Percentiles rank a stretch among this genome's conserved stretches.
Evolutionary conservation across 2,797 vertebrate genomes (phyloP).

Genomic region (Lepilemur septentrionalis): DNA sequence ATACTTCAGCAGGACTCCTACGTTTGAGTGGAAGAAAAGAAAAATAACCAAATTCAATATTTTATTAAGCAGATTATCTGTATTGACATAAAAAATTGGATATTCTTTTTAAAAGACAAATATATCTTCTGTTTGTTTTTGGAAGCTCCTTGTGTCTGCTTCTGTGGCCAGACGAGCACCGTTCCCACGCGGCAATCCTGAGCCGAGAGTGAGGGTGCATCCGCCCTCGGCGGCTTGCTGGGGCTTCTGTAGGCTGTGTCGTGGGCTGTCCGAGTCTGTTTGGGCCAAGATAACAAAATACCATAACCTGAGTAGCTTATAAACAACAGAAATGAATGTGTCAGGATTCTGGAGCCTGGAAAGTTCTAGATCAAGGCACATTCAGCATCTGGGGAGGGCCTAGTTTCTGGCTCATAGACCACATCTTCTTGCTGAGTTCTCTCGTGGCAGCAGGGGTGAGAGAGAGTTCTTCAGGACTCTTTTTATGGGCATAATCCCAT

Average conservation of each 20-base stretch:
- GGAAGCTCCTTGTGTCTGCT: slow-evolving; percentile 48
- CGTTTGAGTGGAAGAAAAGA: slow-evolving; percentile 71
- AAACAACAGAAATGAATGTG: background rate
- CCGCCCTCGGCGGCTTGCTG: slow-evolving; percentile 59
- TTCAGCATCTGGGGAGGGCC: background rate
- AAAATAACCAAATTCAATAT: slow-evolving; percentile 73
- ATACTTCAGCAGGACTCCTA: slow-evolving; percentile 76
- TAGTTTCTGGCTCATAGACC: background rate
- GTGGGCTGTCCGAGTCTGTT: background rate
- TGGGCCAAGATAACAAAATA: background rate
- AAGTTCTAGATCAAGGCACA: background rate
- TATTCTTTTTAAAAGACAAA: slow-evolving; percentile 53
- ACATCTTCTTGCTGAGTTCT: background rate
- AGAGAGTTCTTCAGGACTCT: background rate
- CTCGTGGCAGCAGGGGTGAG: too few relatives aligned
- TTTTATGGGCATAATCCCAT: background rate
- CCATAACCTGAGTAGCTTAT: too few relatives aligned
- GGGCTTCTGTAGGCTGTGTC: slow-evolving; percentile 49
- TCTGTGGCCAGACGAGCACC: slow-evolving; percentile 35
- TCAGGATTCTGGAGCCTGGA: background rate
- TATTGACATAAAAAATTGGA: slow-evolving; percentile 72
- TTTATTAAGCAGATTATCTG: slow-evolving; percentile 78
- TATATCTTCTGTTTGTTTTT: slow-evolving; percentile 54
- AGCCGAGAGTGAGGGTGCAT: background rate
- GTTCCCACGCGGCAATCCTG: slow-evolving; percentile 35